Percentiles rank a stretch among this genome's conserved stretches.
phyloP scores from a whole-genome alignment of 2,113 vertebrate genomes.

The Tachycineta bicolor region DNA sequence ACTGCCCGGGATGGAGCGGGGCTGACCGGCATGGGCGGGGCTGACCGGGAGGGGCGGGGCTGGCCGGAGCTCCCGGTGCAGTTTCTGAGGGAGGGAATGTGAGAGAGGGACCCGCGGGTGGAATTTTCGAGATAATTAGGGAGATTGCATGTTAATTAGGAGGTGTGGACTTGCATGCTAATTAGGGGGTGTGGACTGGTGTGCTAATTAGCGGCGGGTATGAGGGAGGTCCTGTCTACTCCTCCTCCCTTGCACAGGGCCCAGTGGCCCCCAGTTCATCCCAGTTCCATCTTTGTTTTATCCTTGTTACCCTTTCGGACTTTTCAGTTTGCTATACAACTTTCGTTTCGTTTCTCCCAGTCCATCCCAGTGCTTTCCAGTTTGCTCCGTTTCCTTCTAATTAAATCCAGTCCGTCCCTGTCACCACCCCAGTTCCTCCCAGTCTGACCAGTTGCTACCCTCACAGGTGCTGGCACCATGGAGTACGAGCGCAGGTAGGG shows the following conservation, averaged over 20 bases:
- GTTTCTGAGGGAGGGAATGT: not conserved
- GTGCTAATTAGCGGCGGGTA: not conserved
- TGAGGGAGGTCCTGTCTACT: too few relatives aligned
- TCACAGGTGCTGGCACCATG: not conserved
- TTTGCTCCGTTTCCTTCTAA: rapidly evolving
- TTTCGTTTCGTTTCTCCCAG: rapidly evolving
- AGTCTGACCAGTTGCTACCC: not conserved
- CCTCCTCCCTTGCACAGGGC: too few relatives aligned
- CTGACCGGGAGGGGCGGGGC: not conserved
- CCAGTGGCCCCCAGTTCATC: not conserved
- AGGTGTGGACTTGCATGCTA: rapidly evolving
- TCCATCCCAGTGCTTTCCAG: rapidly evolving
- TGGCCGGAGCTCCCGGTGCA: too few relatives aligned
- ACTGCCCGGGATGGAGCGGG: too few relatives aligned
- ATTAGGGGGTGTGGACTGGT: not conserved
- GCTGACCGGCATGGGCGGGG: too few relatives aligned
- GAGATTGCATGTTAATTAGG: not conserved
- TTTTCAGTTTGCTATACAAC: rapidly evolving
- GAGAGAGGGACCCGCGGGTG: not conserved
- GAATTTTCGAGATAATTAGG: not conserved
- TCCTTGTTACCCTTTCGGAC: rapidly evolving
- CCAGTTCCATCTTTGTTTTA: rapidly evolving
- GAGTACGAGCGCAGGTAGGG: not conserved
- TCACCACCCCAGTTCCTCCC: not conserved
- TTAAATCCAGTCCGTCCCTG: too few relatives aligned